phyloP scores from a whole-genome alignment of 2,113 vertebrate species.

The Puffinus mauretanicus region DNA sequence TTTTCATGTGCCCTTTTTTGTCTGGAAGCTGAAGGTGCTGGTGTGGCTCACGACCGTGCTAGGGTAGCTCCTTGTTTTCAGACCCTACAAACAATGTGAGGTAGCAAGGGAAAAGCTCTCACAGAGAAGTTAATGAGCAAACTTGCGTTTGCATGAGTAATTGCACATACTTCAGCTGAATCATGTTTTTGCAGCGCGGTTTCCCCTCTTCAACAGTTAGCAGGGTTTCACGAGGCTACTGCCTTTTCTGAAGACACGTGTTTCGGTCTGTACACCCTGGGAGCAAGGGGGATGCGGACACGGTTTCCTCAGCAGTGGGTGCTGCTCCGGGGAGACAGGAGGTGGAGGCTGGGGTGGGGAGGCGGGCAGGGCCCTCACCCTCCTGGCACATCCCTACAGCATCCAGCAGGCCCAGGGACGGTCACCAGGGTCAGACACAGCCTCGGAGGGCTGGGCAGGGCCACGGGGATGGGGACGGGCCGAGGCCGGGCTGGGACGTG shows the following conservation, averaged over 20 bases:
- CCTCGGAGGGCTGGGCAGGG: not conserved
- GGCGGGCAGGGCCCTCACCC: not conserved
- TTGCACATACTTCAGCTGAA: not conserved
- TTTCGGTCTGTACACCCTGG: not conserved
- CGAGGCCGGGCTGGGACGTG: not conserved
- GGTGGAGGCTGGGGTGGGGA: not conserved
- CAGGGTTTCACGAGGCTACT: not conserved
- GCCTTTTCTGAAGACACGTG: not conserved
- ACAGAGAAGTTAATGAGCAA: not conserved
- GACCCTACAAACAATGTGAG: not conserved
- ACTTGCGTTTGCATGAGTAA: not conserved
- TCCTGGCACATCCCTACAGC: not conserved
- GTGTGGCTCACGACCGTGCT: not conserved
- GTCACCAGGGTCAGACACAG: not conserved
- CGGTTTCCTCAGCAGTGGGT: not conserved
- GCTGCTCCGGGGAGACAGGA: not conserved
- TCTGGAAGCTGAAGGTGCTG: not conserved
- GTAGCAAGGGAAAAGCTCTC: not conserved
- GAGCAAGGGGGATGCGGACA: fast-evolving
- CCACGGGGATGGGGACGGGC: not conserved
- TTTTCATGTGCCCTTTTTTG: not conserved
- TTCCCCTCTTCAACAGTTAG: not conserved
- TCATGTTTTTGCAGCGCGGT: not conserved
- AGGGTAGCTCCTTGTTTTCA: not conserved
- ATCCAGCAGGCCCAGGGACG: fast-evolving